Evolutionary conservation across 2,113 vertebrate genomes (phyloP).

Genomic region (Nestor notabilis): DNA sequence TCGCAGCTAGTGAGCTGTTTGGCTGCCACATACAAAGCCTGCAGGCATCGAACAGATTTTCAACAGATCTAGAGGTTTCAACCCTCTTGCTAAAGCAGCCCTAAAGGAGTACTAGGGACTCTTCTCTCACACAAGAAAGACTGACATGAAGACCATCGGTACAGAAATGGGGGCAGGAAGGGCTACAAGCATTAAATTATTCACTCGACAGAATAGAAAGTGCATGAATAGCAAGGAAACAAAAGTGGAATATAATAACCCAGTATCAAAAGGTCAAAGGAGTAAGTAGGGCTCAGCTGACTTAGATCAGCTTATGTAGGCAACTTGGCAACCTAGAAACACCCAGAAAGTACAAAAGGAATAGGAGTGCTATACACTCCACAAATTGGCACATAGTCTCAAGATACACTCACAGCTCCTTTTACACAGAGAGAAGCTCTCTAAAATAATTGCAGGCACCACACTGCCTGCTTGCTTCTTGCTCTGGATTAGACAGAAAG

Average conservation of each 20-base stretch:
- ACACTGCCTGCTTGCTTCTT: background rate
- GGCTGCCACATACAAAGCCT: background rate
- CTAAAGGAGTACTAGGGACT: background rate
- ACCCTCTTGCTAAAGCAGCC: background rate
- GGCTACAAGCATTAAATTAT: background rate
- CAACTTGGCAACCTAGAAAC: background rate
- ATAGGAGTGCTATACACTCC: background rate
- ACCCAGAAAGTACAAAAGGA: background rate
- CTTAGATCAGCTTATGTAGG: background rate
- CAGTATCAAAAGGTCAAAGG: background rate
- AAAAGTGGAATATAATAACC: background rate
- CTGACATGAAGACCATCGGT: background rate
- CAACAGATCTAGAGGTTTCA: background rate
- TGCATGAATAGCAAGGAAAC: background rate
- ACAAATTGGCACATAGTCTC: background rate
- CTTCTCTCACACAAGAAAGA: background rate
- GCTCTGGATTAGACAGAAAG: background rate
- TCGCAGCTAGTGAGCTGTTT: background rate
- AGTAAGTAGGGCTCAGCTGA: background rate
- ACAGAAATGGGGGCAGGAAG: background rate
- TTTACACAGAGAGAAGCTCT: background rate
- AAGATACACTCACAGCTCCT: background rate
- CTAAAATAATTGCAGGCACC: background rate
- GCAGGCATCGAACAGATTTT: background rate
- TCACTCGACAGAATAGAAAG: background rate